Conservation (phyloP, 2,888 invertebrate species). For the Yponomeuta cagnagella region DNA sequence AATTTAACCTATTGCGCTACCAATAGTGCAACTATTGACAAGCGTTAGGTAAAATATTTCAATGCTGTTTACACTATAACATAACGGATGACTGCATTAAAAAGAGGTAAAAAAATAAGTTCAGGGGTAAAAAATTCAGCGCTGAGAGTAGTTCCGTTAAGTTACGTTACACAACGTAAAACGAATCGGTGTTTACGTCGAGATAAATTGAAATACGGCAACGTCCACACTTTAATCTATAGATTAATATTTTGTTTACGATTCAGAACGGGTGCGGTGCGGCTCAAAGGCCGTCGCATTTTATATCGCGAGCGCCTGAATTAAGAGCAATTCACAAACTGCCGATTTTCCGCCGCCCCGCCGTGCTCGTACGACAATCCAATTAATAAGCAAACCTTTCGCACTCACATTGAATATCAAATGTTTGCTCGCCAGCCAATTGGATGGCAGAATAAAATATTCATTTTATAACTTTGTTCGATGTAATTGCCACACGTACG, state of each 20-base stretch:
- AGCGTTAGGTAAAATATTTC: too few relatives aligned
- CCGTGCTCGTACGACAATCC: conserved; percentile 53
- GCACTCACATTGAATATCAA: conserved; percentile 65
- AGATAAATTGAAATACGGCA: conserved; percentile 10
- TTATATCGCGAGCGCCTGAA: conserved; percentile 44
- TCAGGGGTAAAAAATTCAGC: neutral
- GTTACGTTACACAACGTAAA: neutral
- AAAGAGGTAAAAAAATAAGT: too few relatives aligned
- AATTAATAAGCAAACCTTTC: conserved; percentile 69
- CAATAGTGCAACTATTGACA: too few relatives aligned
- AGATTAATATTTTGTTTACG: conserved; percentile 43
- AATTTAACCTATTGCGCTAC: too few relatives aligned
- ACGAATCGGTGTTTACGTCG: neutral
- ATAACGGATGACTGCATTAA: too few relatives aligned
- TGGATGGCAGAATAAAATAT: conserved; percentile 59
- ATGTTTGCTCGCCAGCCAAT: conserved; percentile 54
- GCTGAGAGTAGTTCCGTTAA: conserved; percentile 1
- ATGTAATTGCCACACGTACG: conserved; percentile 39
- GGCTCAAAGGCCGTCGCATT: conserved; percentile 41
- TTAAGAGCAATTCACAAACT: conserved; percentile 61
- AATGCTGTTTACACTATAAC: too few relatives aligned
- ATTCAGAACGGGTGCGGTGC: conserved; percentile 44
- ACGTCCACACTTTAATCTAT: conserved; percentile 20
- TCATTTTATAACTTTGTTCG: conserved; percentile 56
- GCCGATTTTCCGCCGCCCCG: conserved; percentile 48